These are phyloP conservation scores for Malurus cyaneus DNA, from an alignment of 2,113 vertebrate genomes.

Conservation along the genomic window DNA sequence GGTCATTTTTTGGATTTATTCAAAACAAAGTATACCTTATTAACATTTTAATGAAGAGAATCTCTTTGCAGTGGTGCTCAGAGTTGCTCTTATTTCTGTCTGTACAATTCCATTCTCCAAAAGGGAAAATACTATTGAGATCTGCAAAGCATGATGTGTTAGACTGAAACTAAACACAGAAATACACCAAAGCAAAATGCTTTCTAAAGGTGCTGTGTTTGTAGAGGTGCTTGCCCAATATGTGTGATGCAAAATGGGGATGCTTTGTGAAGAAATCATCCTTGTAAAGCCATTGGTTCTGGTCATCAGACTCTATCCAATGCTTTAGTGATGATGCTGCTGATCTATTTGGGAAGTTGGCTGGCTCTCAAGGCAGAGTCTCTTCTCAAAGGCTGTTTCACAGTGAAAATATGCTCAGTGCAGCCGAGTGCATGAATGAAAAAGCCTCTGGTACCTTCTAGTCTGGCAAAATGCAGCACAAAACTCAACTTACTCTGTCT, in stretches of 20 bases:
- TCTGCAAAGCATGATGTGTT: constrained; percentile 64
- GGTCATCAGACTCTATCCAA: constrained; percentile 90
- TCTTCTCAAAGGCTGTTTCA: constrained; percentile 87
- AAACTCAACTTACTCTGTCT: constrained; percentile 84
- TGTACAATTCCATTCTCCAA: constrained; percentile 42
- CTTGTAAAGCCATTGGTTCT: constrained; percentile 96
- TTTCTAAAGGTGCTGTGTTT: constrained; percentile 64
- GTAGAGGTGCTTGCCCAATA: constrained; percentile 62
- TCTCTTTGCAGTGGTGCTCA: constrained; percentile 30
- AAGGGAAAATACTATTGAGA: constrained; percentile 25
- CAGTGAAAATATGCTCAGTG: constrained; percentile 99
- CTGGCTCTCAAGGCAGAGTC: constrained; percentile 87
- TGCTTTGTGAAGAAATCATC: constrained; percentile 83
- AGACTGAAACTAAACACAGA: constrained; percentile 61
- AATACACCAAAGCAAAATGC: constrained; percentile 50
- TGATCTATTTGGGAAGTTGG: constrained; percentile 97
- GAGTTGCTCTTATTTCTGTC: constrained; percentile 33
- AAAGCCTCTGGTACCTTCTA: constrained; percentile 85
- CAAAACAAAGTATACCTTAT: constrained; percentile 73
- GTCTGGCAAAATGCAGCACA: constrained; percentile 89
- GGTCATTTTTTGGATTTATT: constrained; percentile 66
- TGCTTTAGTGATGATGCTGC: constrained; percentile 92
- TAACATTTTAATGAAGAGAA: constrained; percentile 76
- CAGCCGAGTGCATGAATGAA: constrained; percentile 85
- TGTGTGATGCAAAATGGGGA: constrained; percentile 78